These are phyloP conservation scores for Hemicordylus capensis DNA, from an alignment of 2,113 vertebrate genomes.

Conservation along the genomic window DNA sequence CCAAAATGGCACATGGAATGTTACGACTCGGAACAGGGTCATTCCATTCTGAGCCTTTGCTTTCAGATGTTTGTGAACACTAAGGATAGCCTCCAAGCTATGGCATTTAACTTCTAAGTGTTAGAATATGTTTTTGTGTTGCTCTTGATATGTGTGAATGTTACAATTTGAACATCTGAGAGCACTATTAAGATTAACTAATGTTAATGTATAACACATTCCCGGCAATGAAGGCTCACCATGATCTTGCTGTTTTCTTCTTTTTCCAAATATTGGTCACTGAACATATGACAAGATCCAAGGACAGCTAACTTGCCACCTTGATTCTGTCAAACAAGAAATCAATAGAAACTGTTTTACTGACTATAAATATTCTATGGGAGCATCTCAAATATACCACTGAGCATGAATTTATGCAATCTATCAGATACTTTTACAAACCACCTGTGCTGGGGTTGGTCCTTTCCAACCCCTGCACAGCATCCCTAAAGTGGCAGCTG, in stretches of 20 bases:
- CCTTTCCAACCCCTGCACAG: too few relatives aligned
- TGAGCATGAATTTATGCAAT: not conserved
- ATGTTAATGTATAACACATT: not conserved
- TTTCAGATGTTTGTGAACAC: too few relatives aligned
- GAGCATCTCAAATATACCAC: not conserved
- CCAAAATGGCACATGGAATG: too few relatives aligned
- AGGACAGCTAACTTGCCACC: constrained; percentile 90
- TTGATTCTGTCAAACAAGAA: constrained; percentile 73
- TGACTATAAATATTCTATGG: not conserved
- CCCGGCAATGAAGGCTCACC: constrained; percentile 73
- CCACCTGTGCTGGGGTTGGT: too few relatives aligned
- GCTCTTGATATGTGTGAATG: too few relatives aligned
- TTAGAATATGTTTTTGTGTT: too few relatives aligned
- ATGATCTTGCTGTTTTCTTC: constrained; percentile 97
- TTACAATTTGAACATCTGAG: not conserved
- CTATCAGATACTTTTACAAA: not conserved
- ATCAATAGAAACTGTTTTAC: not conserved
- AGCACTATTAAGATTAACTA: not conserved
- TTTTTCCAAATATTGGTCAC: constrained; percentile 96
- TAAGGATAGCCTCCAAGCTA: too few relatives aligned
- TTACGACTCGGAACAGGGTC: too few relatives aligned
- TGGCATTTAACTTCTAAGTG: too few relatives aligned
- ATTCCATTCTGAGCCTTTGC: too few relatives aligned
- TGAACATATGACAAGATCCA: constrained; percentile 97
- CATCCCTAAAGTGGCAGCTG: too few relatives aligned